Evolutionary conservation across 2,113 vertebrate genomes (phyloP), one percentile per base, ranked within the genome.

Genomic region (Sylvia atricapilla): DNA sequence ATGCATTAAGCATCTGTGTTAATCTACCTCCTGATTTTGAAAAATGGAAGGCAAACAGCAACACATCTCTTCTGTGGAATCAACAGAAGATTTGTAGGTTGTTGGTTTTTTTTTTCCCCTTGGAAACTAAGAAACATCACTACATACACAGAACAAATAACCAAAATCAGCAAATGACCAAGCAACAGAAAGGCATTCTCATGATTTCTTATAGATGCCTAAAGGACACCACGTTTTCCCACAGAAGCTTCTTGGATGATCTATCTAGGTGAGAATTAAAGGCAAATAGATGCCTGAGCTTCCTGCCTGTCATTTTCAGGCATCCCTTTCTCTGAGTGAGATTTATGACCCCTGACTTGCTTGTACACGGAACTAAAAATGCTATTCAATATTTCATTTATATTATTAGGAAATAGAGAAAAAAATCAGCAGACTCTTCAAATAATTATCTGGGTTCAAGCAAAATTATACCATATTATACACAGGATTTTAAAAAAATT

Each of bases 1-100:
- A 94, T 95, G 75, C 76, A 62, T 96, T 92, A 97, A 96, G 67
- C 79, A 64, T 75, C 66, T 81, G 44, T 78, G 81, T 90, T 95
- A 91, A 93, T 94, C 84, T 69, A 62, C 80, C 75, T 86, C 87
- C 58, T 73, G 90, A 89, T 91, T 83, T 75, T 93, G 94, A 96
- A 84, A 92, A 95, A 93, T 80, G 50, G 59, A 49, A 70, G 37
- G 49, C 73, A 91, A 91, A 88, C 27, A 69, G 49, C 55, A 79
- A 64, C 62, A 64, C 25, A 67, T 66, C 72, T 90, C 64, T 56
- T 75, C 82, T 87, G 72, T 63, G 69, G 60, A 90, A 90, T 59
- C 27, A 28, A 77, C 46, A 64, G 55, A 75, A 74, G 77, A 93
- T 78, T 93, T 78, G 79, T 89, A 49, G 9, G 2, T 37, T 83